These are phyloP conservation scores for Cherax destructor DNA, from an alignment of 1,140 invertebrate species.

Conservation along the genomic window DNA sequence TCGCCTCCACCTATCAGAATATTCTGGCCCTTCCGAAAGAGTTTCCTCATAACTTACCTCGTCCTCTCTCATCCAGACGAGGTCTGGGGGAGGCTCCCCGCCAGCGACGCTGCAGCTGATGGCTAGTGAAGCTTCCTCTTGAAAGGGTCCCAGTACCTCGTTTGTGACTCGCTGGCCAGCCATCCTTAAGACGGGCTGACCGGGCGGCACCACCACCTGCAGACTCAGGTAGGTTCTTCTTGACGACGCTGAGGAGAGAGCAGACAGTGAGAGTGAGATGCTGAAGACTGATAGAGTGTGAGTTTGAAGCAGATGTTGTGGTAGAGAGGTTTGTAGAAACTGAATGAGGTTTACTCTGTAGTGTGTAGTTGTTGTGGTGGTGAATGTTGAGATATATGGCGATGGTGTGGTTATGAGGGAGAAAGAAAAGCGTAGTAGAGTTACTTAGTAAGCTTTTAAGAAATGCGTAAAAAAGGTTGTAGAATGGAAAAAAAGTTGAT, in stretches of 20 bases:
- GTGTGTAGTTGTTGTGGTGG: too few relatives aligned
- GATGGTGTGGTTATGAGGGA: too few relatives aligned
- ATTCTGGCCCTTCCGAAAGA: too few relatives aligned
- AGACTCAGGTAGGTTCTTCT: slow-evolving; percentile 43
- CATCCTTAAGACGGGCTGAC: slow-evolving; percentile 28
- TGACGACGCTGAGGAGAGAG: slow-evolving; percentile 24
- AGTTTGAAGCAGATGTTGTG: neutral
- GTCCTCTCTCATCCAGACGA: slow-evolving; percentile 38
- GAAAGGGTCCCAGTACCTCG: slow-evolving; percentile 41
- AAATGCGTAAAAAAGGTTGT: too few relatives aligned
- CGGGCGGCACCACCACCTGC: slow-evolving; percentile 46
- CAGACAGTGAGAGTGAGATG: too few relatives aligned
- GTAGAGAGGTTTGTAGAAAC: neutral
- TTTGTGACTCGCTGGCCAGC: slow-evolving; percentile 36
- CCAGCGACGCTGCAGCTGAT: slow-evolving; percentile 51
- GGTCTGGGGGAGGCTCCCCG: slow-evolving; percentile 30
- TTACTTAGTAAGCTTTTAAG: too few relatives aligned
- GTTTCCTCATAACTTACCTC: slow-evolving; percentile 9
- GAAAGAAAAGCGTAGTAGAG: too few relatives aligned
- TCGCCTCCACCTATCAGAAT: too few relatives aligned
- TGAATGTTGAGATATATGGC: too few relatives aligned
- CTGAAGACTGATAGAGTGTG: neutral
- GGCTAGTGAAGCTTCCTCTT: slow-evolving; percentile 20
- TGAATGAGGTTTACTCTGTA: too few relatives aligned
- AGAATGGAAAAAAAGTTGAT: too few relatives aligned